These are phyloP conservation scores for Epinephelus fuscoguttatus DNA, from an alignment of 2,113 vertebrate species.

Conservation along the genomic window DNA sequence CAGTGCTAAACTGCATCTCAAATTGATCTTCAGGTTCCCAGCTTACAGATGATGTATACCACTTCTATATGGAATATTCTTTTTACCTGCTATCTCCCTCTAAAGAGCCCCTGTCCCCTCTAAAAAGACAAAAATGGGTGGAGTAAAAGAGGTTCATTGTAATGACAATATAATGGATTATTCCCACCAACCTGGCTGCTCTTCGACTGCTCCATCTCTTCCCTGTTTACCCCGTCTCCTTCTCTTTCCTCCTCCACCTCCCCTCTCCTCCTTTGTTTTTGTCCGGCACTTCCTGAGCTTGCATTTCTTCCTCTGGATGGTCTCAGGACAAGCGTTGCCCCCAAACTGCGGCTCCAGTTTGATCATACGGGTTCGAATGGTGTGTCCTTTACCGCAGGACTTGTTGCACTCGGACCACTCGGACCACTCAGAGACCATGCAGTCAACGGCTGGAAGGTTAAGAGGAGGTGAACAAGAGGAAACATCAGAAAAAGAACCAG, in stretches of 20 bases:
- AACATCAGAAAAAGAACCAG: not conserved
- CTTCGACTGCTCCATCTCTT: constrained; percentile 80
- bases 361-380: constrained; percentile 93
- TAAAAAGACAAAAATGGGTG: too few species aligned
- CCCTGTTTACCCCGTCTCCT: constrained; percentile 60
- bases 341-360: constrained; percentile 94
- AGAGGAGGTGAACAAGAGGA: not conserved
- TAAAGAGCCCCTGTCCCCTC: too few species aligned
- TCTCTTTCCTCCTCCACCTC: constrained; percentile 57
- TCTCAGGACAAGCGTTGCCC: constrained; percentile 91
- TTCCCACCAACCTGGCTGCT: constrained; percentile 83
- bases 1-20: too few species aligned
- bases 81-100: too few species aligned
- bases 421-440: constrained; percentile 94
- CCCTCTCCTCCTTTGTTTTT: constrained; percentile 59
- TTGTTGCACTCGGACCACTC: constrained; percentile 97
- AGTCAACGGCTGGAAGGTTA: constrained; percentile 87
- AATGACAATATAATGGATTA: not conserved
- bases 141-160: not conserved
- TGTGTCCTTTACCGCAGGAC: constrained; percentile 95
- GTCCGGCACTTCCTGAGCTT: constrained; percentile 91
- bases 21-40: too few species aligned
- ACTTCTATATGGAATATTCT: too few species aligned
- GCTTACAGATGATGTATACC: too few species aligned
- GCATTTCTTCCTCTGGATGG: constrained; percentile 93